Evolutionary conservation across 2,888 invertebrate genomes (phyloP), one percentile per base, ranked within the genome.

Genomic region (Plusia festucae): DNA sequence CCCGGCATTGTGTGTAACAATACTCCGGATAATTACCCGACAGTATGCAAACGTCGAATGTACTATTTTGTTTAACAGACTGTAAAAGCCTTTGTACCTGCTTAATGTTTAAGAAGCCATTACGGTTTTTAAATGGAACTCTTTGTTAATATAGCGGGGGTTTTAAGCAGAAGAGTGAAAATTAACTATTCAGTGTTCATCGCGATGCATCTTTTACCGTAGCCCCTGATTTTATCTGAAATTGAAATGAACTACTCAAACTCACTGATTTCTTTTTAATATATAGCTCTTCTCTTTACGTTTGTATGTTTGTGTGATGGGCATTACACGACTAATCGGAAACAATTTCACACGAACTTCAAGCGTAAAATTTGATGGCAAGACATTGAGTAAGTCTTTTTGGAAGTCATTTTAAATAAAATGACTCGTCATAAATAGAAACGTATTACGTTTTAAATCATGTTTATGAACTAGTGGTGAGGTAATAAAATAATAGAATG

Each of bases 61-160:
- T 84, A 86, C 85, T 86, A 88, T 90, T 90, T 90, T 90, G 93
- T 90, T 90, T 87, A 93, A 88, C 90, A 91, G 91, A 92, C 81
- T 92, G 91, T 91, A 90, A 91, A 88, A 82, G 83, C 56, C 88
- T 90, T 91, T 90, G 90, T 91, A 82, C 71, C 79, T 72, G 78
- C 63, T 80, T 82, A 82, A 81, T 80, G 77, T 81, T 81, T 68
- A 81, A 76, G 76, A 74, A 71, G 82, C 70, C 73, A 74, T 76
- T 76, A 75, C 57, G 57, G 69, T 66, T 72, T 70, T 70, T 56
- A 65, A 77, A 57, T 73, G 52, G 60, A 57, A 53, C 64, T 71
- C 70, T 75, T 68, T 68, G 68, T 75, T 75, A 68, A 71, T 69
- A 77, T 55, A 65, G 53, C 46, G 65, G 53, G 65, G 64, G 70